phyloP scores from a whole-genome alignment of 2,888 invertebrate species.

The Linnaemya tessellans region DNA sequence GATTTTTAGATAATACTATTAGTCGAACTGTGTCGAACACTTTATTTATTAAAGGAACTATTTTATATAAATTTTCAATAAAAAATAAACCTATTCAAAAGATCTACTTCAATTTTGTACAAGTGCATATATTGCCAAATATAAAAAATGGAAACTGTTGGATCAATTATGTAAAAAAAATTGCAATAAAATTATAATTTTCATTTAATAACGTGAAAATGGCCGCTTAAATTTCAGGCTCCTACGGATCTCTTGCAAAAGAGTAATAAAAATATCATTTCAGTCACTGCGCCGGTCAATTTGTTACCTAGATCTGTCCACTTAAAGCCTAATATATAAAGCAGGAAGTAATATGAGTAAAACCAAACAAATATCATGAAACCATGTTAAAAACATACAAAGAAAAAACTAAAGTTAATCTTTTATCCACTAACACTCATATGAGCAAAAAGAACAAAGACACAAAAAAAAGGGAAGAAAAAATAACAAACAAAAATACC shows the following conservation, averaged over 20 bases:
- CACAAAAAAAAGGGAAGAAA: conserved; percentile 4
- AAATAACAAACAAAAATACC: conserved; percentile 17
- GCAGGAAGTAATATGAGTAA: conserved; percentile 59
- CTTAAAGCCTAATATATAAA: conserved; percentile 23
- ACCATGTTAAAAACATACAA: conserved; percentile 19
- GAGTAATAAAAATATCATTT: neutral
- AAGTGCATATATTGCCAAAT: no score
- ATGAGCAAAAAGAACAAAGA: conserved; percentile 36
- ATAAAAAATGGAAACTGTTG: no score
- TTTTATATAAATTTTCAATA: no score
- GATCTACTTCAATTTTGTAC: no score
- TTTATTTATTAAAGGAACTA: no score
- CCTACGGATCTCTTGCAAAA: neutral
- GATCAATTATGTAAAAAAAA: no score
- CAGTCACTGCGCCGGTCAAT: conserved; percentile 29
- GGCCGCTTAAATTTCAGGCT: neutral
- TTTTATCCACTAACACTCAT: conserved; percentile 58
- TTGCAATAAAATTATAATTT: neutral
- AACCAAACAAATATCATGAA: conserved; percentile 47
- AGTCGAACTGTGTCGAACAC: no score
- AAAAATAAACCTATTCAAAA: no score
- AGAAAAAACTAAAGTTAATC: conserved; percentile 34
- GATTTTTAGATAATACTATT: no score
- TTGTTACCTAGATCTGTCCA: conserved; percentile 31
- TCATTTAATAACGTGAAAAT: neutral